These are phyloP conservation scores for Melanchra persicariae DNA, from an alignment of 2,888 invertebrate genomes.

Conservation along the genomic window DNA sequence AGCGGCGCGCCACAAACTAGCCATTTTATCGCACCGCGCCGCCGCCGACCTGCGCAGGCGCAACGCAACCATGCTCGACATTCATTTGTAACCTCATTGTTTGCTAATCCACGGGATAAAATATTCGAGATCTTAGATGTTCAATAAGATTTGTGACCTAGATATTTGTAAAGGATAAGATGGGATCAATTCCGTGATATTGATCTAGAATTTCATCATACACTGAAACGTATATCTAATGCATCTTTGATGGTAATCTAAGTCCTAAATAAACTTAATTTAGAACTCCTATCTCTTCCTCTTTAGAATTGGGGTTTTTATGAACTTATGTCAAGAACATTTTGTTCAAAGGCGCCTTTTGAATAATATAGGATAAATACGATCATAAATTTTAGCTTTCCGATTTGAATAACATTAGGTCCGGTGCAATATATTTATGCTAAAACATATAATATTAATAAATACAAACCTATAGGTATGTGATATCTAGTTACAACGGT, in stretches of 20 bases:
- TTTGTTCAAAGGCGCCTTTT: no score
- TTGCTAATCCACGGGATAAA: slow-evolving; percentile 43
- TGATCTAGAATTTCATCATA: background rate
- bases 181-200: background rate
- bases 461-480: background rate
- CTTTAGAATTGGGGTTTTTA: no score
- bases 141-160: slow-evolving; percentile 9
- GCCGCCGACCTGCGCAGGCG: slow-evolving; percentile 26
- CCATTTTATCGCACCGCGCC: slow-evolving; percentile 45
- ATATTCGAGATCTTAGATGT: background rate
- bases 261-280: no score
- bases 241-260: no score
- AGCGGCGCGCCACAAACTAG: slow-evolving; percentile 61
- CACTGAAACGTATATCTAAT: no score
- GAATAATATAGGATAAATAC: background rate
- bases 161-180: background rate
- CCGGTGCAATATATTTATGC: background rate
- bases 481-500: slow-evolving; percentile 28
- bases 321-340: no score
- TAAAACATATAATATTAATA: background rate
- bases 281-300: no score
- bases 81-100: slow-evolving; percentile 51
- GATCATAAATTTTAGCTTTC: background rate
- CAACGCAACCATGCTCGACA: slow-evolving; percentile 10
- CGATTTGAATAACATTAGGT: background rate